Evolutionary conservation across 2,888 invertebrate genomes (phyloP).

Genomic region (Microplitis manilae): DNA sequence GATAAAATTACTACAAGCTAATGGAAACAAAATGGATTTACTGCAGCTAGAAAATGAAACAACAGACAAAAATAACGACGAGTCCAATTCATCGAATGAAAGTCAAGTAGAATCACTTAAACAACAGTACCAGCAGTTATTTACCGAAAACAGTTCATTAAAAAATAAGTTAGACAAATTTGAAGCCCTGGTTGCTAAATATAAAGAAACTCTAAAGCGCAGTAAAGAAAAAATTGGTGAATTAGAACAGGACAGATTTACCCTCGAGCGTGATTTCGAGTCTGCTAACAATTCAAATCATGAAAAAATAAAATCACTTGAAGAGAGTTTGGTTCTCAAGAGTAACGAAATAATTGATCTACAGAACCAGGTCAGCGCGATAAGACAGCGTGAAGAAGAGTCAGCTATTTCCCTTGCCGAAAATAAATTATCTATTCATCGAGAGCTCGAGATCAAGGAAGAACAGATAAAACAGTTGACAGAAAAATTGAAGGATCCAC

Average conservation of each 20-base stretch:
- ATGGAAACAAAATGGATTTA: constrained; percentile 46
- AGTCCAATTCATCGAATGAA: neutral
- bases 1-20: constrained; percentile 46
- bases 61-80: neutral
- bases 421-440: constrained; percentile 52
- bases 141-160: constrained; percentile 60
- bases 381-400: constrained; percentile 50
- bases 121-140: constrained; percentile 27
- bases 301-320: constrained; percentile 73
- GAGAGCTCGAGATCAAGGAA: constrained; percentile 53
- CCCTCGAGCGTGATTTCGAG: constrained; percentile 69
- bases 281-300: constrained; percentile 74
- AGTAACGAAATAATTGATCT: constrained; percentile 60
- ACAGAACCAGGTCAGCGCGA: neutral
- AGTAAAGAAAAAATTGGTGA: constrained; percentile 73
- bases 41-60: constrained; percentile 40
- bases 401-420: constrained; percentile 53
- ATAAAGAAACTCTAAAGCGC: constrained; percentile 73
- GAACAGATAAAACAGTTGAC: constrained; percentile 54
- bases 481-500: constrained; percentile 46
- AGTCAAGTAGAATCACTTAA: neutral
- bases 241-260: constrained; percentile 70
- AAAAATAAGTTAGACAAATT: constrained; percentile 71
- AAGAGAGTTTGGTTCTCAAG: constrained; percentile 67
- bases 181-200: constrained; percentile 72